Base-by-base conservation (phyloP, 2,888 invertebrate species). In the Lasioglossum vierecki region DNA sequence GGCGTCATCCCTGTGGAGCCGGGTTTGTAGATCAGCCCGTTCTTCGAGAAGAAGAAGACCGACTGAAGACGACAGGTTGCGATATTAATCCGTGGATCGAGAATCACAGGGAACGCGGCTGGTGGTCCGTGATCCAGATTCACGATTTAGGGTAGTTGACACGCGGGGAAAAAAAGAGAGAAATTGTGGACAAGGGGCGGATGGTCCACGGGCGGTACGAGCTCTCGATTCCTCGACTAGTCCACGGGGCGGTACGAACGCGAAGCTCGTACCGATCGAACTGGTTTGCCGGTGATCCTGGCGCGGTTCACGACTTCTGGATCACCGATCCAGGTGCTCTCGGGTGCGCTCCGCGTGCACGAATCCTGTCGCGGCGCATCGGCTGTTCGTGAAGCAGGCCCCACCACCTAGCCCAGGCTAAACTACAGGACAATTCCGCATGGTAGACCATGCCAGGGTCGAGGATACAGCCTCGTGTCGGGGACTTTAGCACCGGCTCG, bases 401-500 rank as follows among this genome's bases (percentile, higher is more conserved):
- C 87, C 85, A 88, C 89, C 77, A 88, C 84, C 77, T 60, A 66
- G 84, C 79, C 88, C 89, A 79, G 53, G 86, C 90, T 90, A 90
- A 90, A 90, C 86, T 90, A 79, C 80, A 74, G 80, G 82, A 79
- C 85, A 82, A 85, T 87, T 87, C 82, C 71, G 83, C 82, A 73
- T 53, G 74, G 85, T 89, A 89, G 90, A 76, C 74, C 88, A 84
- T 88, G 44, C 60, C 90, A 76, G 82, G 87, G 84, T 84, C 88
- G 87, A 81, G 72, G 86, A 77, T 88, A 85, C 84, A 84, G 66
- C 82, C 86, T 86, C 83, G 82, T 76, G 77, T 66, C 76, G 88
- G 85, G 86, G 90, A 92, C 90, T 92, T 89, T 91, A 93, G 91
- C 91, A 80, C 84, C 88, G 91, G 89, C 90, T 91, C 90, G 92